Percentiles rank a stretch among this genome's conserved stretches.
These are phyloP conservation scores for Eira barbara DNA, from an alignment of 2,113 vertebrate genomes.

Conservation along the genomic window DNA sequence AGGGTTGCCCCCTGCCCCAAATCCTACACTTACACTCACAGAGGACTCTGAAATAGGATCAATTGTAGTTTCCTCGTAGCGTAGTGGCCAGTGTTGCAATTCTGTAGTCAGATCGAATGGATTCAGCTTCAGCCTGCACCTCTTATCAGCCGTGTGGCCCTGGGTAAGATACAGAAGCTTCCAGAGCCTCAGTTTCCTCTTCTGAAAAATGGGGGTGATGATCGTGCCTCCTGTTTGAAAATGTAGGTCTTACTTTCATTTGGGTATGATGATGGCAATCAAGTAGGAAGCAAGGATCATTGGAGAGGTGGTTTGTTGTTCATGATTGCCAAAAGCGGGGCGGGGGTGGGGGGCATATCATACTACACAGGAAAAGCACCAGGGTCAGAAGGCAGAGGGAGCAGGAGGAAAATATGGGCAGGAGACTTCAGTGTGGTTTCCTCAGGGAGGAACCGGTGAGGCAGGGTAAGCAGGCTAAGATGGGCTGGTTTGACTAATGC, in stretches of 20 bases:
- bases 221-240: not conserved
- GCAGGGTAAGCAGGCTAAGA: not conserved
- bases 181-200: not conserved
- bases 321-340: not conserved
- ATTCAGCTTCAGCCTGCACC: not conserved
- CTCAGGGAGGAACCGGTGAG: not conserved
- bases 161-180: not conserved
- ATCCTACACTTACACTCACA: not conserved
- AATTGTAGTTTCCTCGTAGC: too few species aligned
- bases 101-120: not conserved
- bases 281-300: not conserved
- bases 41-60: not conserved
- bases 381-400: not conserved
- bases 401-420: not conserved
- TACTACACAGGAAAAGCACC: rapidly evolving
- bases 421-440: not conserved
- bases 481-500: not conserved
- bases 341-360: rapidly evolving
- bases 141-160: not conserved
- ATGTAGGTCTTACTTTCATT: not conserved
- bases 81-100: rapidly evolving
- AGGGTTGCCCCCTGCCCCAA: rapidly evolving
- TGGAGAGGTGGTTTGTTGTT: not conserved
- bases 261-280: not conserved
- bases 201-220: not conserved